phyloP scores from a whole-genome alignment of 2,797 vertebrate species.

The Leontopithecus rosalia region DNA sequence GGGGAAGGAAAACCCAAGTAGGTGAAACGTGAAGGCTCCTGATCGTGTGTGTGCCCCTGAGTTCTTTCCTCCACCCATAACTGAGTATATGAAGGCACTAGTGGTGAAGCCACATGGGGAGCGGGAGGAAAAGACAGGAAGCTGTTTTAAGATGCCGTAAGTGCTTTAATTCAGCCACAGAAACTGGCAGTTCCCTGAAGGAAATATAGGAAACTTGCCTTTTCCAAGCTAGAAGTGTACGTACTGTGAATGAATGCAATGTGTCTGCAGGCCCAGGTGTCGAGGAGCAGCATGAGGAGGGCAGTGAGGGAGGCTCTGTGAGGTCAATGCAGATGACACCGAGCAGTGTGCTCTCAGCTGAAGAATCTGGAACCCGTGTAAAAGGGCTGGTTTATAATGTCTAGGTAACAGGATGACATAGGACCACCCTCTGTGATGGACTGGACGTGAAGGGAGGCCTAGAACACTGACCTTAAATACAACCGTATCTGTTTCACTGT shows the following conservation, averaged over 20 bases:
- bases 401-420: background rate
- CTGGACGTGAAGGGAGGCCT: background rate
- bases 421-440: background rate
- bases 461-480: background rate
- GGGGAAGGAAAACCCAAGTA: background rate
- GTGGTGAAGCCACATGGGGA: background rate
- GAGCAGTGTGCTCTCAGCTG: background rate
- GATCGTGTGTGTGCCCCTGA: background rate
- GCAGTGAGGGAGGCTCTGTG: rapidly evolving
- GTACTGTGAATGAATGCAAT: background rate
- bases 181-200: background rate
- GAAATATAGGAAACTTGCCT: background rate
- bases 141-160: background rate
- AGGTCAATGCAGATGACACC: background rate
- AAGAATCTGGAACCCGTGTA: background rate
- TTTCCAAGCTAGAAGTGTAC: background rate
- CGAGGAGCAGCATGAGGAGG: background rate
- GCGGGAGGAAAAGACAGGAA: background rate
- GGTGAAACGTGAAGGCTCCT: background rate
- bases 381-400: background rate
- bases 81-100: background rate
- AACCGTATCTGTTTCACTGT: background rate
- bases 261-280: background rate
- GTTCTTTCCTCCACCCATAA: background rate
- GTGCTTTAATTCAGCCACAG: background rate